phyloP scores from a whole-genome alignment of 1,140 invertebrate species.

The Saccostrea glomerata region DNA sequence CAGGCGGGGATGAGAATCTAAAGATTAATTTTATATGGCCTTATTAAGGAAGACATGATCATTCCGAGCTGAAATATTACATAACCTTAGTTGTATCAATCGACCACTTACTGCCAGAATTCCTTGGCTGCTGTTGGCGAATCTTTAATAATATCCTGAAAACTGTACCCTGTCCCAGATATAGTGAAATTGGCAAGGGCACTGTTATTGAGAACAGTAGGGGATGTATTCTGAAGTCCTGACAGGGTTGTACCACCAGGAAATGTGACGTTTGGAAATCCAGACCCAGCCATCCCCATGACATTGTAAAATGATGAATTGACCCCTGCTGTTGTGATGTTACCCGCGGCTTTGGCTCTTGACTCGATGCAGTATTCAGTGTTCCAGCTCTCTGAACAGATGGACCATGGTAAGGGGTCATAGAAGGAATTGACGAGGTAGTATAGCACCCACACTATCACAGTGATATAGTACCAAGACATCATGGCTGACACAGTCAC shows the following conservation, averaged over 20 bases:
- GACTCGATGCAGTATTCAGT: constrained; percentile 57
- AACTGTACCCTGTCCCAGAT: background rate
- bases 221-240: constrained; percentile 6
- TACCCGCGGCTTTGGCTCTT: background rate
- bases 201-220: background rate
- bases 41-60: too few species aligned
- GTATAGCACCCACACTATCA: constrained; percentile 97
- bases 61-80: too few species aligned
- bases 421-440: constrained; percentile 84
- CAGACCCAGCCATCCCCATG: too few species aligned
- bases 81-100: background rate
- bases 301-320: too few species aligned
- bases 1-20: too few species aligned
- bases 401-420: constrained; percentile 92
- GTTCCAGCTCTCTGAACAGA: constrained; percentile 95
- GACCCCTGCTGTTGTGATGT: background rate
- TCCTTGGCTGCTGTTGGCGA: constrained; percentile 60
- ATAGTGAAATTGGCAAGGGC: background rate
- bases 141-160: background rate
- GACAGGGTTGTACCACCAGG: too few species aligned
- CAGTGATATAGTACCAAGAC: constrained; percentile 67
- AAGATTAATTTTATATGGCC: too few species aligned
- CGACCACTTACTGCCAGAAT: constrained; percentile 65
- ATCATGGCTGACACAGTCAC: constrained; percentile 61
- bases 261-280: too few species aligned